These are phyloP conservation scores for Clostera curtula DNA, from an alignment of 2,888 invertebrate species.

Conservation along the genomic window DNA sequence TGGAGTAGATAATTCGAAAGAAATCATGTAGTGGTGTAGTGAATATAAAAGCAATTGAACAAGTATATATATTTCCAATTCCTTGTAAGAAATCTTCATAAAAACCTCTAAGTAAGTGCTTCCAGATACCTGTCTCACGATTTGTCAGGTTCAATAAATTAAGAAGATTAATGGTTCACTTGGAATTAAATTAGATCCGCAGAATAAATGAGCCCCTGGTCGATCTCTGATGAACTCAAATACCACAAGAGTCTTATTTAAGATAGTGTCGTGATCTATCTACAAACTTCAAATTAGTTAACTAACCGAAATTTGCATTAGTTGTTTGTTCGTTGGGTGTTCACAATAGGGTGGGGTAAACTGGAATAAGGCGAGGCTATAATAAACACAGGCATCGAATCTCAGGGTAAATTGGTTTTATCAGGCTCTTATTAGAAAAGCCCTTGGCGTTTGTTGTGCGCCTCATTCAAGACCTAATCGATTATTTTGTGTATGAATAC, in stretches of 20 bases:
- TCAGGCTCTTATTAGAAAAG: slow-evolving; percentile 41
- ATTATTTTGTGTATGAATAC: slow-evolving; percentile 50
- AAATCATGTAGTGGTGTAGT: too few species aligned
- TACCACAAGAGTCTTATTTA: slow-evolving; percentile 14
- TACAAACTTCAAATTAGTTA: slow-evolving; percentile 41
- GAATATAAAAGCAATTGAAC: too few species aligned
- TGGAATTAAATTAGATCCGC: slow-evolving; percentile 15
- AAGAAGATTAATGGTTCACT: slow-evolving; percentile 11
- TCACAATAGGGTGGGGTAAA: slow-evolving; percentile 39
- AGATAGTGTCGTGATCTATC: slow-evolving; percentile 29
- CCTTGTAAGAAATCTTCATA: neutral
- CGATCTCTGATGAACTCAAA: slow-evolving; percentile 11
- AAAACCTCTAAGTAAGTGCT: neutral
- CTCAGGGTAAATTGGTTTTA: slow-evolving; percentile 43
- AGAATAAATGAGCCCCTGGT: slow-evolving; percentile 11
- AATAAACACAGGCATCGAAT: slow-evolving; percentile 49
- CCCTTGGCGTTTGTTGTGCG: slow-evolving; percentile 12
- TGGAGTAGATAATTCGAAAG: too few species aligned
- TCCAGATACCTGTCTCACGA: slow-evolving; percentile 8
- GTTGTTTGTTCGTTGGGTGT: slow-evolving; percentile 40
- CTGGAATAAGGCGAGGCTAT: slow-evolving; percentile 45
- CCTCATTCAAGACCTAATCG: slow-evolving; percentile 36
- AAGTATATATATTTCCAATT: too few species aligned
- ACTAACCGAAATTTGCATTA: slow-evolving; percentile 42
- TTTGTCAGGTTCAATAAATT: slow-evolving; percentile 12